Evolutionary conservation across 2,113 vertebrate species (phyloP).

Genomic region (Falcunculus frontatus): DNA sequence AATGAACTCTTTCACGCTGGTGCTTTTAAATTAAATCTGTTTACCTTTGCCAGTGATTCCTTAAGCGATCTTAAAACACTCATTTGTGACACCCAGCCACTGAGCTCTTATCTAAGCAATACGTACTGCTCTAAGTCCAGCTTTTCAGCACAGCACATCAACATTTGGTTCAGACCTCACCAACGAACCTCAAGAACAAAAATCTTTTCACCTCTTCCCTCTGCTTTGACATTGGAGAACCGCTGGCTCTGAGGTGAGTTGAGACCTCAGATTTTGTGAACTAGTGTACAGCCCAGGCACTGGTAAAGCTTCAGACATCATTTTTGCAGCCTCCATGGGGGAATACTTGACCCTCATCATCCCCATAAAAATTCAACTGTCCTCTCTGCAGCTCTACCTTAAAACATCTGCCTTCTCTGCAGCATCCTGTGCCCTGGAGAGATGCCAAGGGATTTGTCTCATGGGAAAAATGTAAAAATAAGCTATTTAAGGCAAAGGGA

Average conservation of each 20-base stretch:
- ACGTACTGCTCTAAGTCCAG: not conserved
- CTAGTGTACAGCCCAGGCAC: not conserved
- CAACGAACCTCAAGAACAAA: not conserved
- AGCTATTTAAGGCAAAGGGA: not conserved
- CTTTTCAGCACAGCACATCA: not conserved
- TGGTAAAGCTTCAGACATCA: not conserved
- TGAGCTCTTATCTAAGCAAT: not conserved
- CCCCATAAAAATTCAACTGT: accelerated
- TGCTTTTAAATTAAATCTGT: not conserved
- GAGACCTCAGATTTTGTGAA: not conserved
- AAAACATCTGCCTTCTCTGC: not conserved
- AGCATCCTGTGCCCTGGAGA: not conserved
- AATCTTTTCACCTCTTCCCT: not conserved
- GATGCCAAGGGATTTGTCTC: not conserved
- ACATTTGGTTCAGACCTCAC: not conserved
- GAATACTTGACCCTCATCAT: not conserved
- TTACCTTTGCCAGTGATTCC: not conserved
- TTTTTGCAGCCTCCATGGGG: not conserved
- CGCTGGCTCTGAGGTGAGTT: not conserved
- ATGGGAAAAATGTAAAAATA: not conserved
- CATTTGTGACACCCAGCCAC: accelerated
- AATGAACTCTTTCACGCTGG: not conserved
- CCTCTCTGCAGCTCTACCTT: not conserved
- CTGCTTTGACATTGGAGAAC: not conserved
- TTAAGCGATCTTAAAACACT: not conserved